Conservation (phyloP, 64 coral and sea anemone genomes). For the Hydrozoanthus tunicans region DNA sequence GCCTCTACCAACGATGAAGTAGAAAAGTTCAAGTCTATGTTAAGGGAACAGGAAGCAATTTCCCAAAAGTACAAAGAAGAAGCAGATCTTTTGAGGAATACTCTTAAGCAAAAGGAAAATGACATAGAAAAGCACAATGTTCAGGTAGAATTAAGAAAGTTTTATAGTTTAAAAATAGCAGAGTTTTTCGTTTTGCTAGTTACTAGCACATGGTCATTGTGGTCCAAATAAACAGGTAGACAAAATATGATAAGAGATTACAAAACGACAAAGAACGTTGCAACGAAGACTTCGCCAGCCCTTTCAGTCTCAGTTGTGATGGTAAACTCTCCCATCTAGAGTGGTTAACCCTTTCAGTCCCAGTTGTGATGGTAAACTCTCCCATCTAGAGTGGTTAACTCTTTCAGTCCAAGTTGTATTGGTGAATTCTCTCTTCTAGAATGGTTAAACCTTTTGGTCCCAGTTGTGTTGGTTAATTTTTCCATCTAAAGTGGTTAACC, state of each 20-base stretch:
- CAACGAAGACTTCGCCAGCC: neutral
- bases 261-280: neutral
- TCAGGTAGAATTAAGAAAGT: slow-evolving; percentile 6
- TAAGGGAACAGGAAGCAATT: slow-evolving; percentile 39
- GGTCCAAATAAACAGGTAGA: neutral
- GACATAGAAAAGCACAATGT: slow-evolving; percentile 32
- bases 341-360: too few species aligned
- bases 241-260: neutral
- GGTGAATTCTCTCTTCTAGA: too few species aligned
- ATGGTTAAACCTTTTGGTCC: too few species aligned
- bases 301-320: too few species aligned
- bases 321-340: too few species aligned
- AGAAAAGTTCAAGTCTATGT: slow-evolving; percentile 16
- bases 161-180: too few species aligned
- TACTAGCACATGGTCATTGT: neutral
- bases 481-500: too few species aligned
- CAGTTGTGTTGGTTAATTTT: too few species aligned
- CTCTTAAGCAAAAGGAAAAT: slow-evolving; percentile 27
- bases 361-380: too few species aligned
- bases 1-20: slow-evolving; percentile 26
- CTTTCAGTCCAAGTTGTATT: too few species aligned
- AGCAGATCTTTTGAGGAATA: neutral
- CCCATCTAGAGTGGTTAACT: too few species aligned
- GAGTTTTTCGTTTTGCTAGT: too few species aligned
- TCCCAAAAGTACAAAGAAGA: slow-evolving; percentile 42